Evolutionary conservation across 2,888 invertebrate genomes (phyloP), one percentile per base, ranked within the genome.

Genomic region (Nezara viridula): DNA sequence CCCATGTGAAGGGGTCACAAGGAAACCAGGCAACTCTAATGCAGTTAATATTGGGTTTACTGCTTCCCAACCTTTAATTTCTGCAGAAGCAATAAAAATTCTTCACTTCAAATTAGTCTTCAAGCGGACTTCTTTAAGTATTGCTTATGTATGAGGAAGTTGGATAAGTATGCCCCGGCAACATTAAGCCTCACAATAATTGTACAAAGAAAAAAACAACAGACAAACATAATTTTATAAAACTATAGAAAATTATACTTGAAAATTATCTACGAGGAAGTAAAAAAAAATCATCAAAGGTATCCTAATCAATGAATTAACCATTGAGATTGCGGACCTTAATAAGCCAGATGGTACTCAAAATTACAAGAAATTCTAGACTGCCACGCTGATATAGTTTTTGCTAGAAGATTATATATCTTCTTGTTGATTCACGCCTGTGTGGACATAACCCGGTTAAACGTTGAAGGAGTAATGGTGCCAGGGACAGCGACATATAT

Each of bases 31-130:
- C 32, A 73, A 37, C 32, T 73, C 4, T 19, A 73, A 37, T 73
- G 66, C 66, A 2, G 66, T 73, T 73, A 73, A 73, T 73, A 73
- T 73, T 37, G 66, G 66, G 32, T 73, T 73, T 73, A 73, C 66
- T 16, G 37, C 37, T 73, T 32, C 21, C 32, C 19, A 37, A 73
- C 66, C 66, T 27, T 73, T 7, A 37, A 73, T 73, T 73, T 73
- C 32, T 37, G 66, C 32, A 73, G 9, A 21, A 73, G 32, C 66
- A 73, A 73, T 73, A 73, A 73, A 37, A 73, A 37, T 73, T 37
- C 66, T 9, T 10, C 32, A 37, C 19, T 73, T 73, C 32, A 21
- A 73, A 73, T 19, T 73, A 37, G 60, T 27, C n/a, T 27, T 60
- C 27, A 14, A 12, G 24, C 10, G 10, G 66, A 66, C 66, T 66